Conservation (phyloP, 2,888 invertebrate genomes). For the Muscina levida region DNA sequence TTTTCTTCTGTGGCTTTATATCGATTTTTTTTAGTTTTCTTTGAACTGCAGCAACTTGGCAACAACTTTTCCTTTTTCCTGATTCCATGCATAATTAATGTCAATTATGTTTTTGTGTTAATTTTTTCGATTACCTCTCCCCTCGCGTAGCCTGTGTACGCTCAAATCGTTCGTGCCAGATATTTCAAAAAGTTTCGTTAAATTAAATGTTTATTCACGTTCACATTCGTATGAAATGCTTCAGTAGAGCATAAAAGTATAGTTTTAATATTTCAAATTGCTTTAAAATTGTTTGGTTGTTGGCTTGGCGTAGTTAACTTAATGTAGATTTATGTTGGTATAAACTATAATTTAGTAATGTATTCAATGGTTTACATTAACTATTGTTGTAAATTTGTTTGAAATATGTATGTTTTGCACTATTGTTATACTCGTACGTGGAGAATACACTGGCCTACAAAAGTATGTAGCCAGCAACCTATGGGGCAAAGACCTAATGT, state of each 20-base stretch:
- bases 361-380: constrained; percentile 1
- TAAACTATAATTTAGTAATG: not conserved
- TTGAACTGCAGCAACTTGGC: not conserved
- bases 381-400: not conserved
- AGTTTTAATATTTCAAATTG: constrained; percentile 35
- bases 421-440: not conserved
- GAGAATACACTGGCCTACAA: constrained; percentile 13
- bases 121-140: not conserved
- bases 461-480: not conserved
- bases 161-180: too few relatives aligned
- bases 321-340: not conserved
- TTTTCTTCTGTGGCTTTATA: too few relatives aligned
- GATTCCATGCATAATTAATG: not conserved
- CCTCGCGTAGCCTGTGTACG: not conserved
- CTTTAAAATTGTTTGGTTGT: not conserved
- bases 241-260: constrained; percentile 60
- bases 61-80: constrained; percentile 8
- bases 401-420: not conserved
- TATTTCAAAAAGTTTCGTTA: constrained; percentile 25
- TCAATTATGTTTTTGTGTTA: constrained; percentile 1
- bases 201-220: constrained; percentile 43
- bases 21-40: too few relatives aligned
- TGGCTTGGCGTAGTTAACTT: not conserved
- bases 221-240: too few relatives aligned
- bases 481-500: too few relatives aligned